Evolutionary conservation across 2,888 invertebrate genomes (phyloP).

Genomic region (Druceiella hillmani): DNA sequence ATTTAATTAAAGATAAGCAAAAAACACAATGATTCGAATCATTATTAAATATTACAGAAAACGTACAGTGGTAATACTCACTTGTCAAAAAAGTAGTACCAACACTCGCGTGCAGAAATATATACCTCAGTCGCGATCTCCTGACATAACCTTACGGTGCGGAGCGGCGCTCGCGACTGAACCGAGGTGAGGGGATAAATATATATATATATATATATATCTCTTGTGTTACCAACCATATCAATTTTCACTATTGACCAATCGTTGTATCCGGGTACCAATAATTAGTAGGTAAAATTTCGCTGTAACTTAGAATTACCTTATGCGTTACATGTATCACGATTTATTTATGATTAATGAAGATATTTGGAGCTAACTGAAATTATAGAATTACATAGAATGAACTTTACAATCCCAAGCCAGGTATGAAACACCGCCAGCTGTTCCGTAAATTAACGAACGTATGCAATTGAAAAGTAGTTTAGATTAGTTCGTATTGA

Average conservation of each 20-base stretch:
- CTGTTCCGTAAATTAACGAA: conserved; percentile 4
- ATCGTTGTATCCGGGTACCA: background rate
- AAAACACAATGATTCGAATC: too few relatives aligned
- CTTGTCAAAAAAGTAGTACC: too few relatives aligned
- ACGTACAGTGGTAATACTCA: too few relatives aligned
- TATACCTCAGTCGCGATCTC: too few relatives aligned
- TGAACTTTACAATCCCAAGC: too few relatives aligned
- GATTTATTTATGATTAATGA: conserved; percentile 3
- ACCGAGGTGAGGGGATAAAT: too few relatives aligned
- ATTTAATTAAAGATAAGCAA: too few relatives aligned
- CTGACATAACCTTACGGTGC: too few relatives aligned
- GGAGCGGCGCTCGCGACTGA: too few relatives aligned
- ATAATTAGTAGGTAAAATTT: background rate
- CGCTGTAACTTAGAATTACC: conserved; percentile 4
- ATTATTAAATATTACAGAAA: too few relatives aligned
- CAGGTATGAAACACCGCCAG: conserved; percentile 3
- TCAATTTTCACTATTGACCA: conserved; percentile 3
- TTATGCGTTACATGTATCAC: conserved; percentile 2
- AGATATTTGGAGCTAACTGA: conserved; percentile 1
- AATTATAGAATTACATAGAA: conserved; percentile 5
- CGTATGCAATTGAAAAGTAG: conserved; percentile 1
- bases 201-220: too few relatives aligned
- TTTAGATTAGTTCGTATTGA: conserved; percentile 1
- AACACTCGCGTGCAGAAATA: too few relatives aligned
- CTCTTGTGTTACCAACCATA: conserved; percentile 1